Conservation (phyloP, 2,888 invertebrate species). For the Agrotis exclamationis region DNA sequence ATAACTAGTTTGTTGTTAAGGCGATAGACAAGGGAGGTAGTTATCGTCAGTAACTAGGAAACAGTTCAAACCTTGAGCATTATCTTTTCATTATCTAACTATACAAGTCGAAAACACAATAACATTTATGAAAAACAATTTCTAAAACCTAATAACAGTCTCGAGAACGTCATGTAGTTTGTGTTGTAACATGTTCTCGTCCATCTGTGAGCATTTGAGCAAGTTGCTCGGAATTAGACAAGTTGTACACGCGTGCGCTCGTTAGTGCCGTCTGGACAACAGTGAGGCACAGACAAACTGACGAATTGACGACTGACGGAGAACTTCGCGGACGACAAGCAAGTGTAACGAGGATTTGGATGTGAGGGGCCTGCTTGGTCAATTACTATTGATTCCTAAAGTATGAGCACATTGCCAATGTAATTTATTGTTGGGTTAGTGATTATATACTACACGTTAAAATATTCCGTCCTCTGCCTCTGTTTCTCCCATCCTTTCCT, state of each 20-base stretch:
- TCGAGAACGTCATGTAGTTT: neutral
- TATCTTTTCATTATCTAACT: neutral
- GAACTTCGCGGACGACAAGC: conserved; percentile 29
- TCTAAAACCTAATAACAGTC: neutral
- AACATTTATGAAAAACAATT: neutral
- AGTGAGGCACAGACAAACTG: conserved; percentile 2
- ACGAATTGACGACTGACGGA: conserved; percentile 18
- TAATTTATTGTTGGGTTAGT: neutral
- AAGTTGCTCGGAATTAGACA: conserved; percentile 43
- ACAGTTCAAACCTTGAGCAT: neutral
- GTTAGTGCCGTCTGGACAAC: conserved; percentile 29
- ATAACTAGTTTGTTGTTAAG: neutral
- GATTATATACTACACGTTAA: too few relatives aligned
- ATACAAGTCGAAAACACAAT: neutral
- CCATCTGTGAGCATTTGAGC: conserved; percentile 28
- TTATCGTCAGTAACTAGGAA: neutral
- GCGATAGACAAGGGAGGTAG: neutral
- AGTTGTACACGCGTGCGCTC: conserved; percentile 38
- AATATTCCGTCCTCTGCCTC: too few relatives aligned
- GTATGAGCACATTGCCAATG: neutral
- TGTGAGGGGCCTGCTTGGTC: too few relatives aligned
- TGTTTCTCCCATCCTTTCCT: too few relatives aligned
- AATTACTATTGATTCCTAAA: neutral
- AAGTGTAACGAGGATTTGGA: conserved; percentile 2
- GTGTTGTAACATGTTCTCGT: conserved; percentile 6